A percentile compares a stretch with the other conserved stretches of the same genome.
Conservation (phyloP, 2,888 invertebrate species). For the Ophion obscuratus region DNA sequence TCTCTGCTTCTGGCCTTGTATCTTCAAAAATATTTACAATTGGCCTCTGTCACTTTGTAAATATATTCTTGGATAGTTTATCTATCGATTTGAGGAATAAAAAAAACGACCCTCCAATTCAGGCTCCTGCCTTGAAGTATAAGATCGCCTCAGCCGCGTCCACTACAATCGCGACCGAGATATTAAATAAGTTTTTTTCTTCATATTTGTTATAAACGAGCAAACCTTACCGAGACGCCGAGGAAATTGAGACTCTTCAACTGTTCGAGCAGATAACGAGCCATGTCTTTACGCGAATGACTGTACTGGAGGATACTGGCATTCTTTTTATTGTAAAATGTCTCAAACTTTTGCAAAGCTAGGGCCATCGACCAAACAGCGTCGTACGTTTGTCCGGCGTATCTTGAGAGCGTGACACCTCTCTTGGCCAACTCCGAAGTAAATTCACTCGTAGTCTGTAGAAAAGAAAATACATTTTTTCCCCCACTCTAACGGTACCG, state of each 20-base stretch:
- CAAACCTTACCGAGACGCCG: constrained; percentile 92
- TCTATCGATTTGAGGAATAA: no score
- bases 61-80: no score
- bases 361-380: constrained; percentile 96
- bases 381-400: constrained; percentile 93
- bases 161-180: not conserved
- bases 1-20: no score
- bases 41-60: no score
- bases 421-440: constrained; percentile 86
- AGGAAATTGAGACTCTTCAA: constrained; percentile 91
- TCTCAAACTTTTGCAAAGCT: constrained; percentile 89
- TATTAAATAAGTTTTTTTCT: not conserved
- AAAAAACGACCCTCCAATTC: no score
- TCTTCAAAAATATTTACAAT: no score
- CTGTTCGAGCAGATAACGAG: constrained; percentile 89
- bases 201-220: not conserved
- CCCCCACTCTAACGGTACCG: not conserved
- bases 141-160: no score
- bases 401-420: constrained; percentile 87
- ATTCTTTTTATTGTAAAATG: constrained; percentile 85
- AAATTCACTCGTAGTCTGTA: constrained; percentile 89
- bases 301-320: constrained; percentile 88
- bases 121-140: no score
- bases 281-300: constrained; percentile 90
- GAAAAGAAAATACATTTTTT: constrained; percentile 33